Evolutionary conservation across 2,888 invertebrate genomes (phyloP).

Genomic region (Omphaloscelis lunosa): DNA sequence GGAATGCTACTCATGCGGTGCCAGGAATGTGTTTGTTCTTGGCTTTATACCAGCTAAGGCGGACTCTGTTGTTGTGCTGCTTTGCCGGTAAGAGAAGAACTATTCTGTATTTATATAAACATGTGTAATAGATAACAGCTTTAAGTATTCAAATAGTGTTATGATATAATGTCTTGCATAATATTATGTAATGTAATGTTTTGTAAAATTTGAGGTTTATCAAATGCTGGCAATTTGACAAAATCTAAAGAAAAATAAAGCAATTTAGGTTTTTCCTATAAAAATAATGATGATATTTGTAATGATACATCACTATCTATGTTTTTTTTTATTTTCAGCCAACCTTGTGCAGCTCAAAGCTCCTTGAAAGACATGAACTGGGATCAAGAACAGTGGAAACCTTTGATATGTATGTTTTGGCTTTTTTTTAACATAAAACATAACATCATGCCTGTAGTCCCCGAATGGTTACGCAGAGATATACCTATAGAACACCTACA

Average conservation of each 20-base stretch:
- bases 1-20: conserved; percentile 99
- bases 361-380: conserved; percentile 99
- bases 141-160: conserved; percentile 4
- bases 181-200: conserved; percentile 14
- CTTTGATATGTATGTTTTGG: conserved; percentile 93
- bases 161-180: conserved; percentile 35
- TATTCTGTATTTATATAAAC: conserved; percentile 11
- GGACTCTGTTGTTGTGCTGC: conserved; percentile 98
- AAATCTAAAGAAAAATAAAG: not conserved
- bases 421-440: not conserved
- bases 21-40: conserved; percentile 99
- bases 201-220: not conserved
- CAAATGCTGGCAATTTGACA: conserved; percentile 22
- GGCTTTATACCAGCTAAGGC: conserved; percentile 99
- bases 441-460: too few species aligned
- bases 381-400: conserved; percentile 99
- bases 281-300: not conserved
- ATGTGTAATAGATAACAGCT: not conserved
- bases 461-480: too few species aligned
- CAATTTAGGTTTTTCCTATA: not conserved
- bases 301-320: not conserved
- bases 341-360: conserved; percentile 99
- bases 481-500: too few species aligned
- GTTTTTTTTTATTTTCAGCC: conserved; percentile 83
- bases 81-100: conserved; percentile 93